Percentiles rank a stretch among this genome's conserved stretches.
These are phyloP conservation scores for Mesochorus sp. DNA, from an alignment of 2,888 invertebrate genomes.

Conservation along the genomic window DNA sequence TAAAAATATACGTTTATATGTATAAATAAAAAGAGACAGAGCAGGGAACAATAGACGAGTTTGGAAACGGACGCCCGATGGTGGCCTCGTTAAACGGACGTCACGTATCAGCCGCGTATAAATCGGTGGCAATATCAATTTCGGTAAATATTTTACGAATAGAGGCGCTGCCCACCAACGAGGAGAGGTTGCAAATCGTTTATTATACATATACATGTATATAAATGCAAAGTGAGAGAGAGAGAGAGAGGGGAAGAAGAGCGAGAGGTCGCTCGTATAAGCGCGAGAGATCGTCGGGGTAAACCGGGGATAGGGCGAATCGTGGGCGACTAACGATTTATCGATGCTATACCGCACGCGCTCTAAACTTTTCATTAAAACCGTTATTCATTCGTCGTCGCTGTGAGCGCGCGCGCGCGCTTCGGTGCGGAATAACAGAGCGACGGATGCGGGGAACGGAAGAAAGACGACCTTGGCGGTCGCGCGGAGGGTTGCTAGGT, in stretches of 20 bases:
- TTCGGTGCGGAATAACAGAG: not conserved
- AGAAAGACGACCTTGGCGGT: constrained; percentile 14
- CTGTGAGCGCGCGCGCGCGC: not conserved
- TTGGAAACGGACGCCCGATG: not conserved
- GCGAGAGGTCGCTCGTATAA: constrained; percentile 5
- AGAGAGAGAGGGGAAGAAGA: not conserved
- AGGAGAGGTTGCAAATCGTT: constrained; percentile 5
- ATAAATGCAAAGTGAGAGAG: not conserved
- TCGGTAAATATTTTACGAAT: constrained; percentile 61
- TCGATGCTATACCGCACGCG: constrained; percentile 61
- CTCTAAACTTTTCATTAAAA: constrained; percentile 67
- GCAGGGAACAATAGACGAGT: too few relatives aligned
- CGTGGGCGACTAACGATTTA: constrained; percentile 67
- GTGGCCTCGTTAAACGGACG: constrained; percentile 49
- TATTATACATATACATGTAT: not conserved
- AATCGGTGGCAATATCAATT: constrained; percentile 67
- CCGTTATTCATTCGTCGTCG: constrained; percentile 65
- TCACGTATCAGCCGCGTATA: constrained; percentile 55
- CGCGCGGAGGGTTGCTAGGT: constrained; percentile 26
- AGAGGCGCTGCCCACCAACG: not conserved
- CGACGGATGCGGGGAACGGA: constrained; percentile 17
- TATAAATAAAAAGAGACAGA: not conserved
- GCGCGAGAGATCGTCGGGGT: constrained; percentile 6
- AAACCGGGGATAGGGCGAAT: constrained; percentile 24
- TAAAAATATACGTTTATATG: not conserved